Percentiles rank a stretch among this genome's conserved stretches.
Evolutionary conservation across 2,888 invertebrate species (phyloP).

Genomic region (Lamellibrachia satsuma): DNA sequence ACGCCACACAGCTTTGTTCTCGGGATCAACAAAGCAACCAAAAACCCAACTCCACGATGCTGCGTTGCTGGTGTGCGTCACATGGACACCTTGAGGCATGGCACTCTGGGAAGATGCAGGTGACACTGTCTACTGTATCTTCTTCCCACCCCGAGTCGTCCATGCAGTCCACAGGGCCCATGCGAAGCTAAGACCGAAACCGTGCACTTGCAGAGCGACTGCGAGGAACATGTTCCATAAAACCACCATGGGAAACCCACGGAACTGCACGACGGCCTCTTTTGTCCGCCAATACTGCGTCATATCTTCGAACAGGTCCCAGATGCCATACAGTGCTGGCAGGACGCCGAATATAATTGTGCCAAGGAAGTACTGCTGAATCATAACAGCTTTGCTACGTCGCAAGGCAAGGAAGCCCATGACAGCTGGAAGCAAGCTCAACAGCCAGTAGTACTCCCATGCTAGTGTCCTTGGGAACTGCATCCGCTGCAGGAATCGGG

Average conservation of each 20-base stretch:
- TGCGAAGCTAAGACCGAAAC: slow-evolving; percentile 60
- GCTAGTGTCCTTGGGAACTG: slow-evolving; percentile 88
- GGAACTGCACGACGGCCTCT: slow-evolving; percentile 70
- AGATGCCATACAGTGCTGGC: slow-evolving; percentile 82
- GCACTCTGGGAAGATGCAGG: not conserved
- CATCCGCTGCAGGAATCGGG: slow-evolving; percentile 87
- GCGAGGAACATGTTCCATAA: slow-evolving; percentile 92
- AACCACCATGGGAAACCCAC: slow-evolving; percentile 83
- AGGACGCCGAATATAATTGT: slow-evolving; percentile 80
- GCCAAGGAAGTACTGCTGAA: slow-evolving; percentile 72
- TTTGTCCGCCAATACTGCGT: slow-evolving; percentile 79
- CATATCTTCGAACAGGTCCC: slow-evolving; percentile 85
- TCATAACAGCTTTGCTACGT: slow-evolving; percentile 76
- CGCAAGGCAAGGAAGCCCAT: slow-evolving; percentile 86
- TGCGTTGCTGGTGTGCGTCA: not conserved
- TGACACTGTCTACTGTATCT: not conserved
- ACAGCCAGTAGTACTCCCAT: slow-evolving; percentile 95
- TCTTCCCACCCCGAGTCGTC: slow-evolving; percentile 35
- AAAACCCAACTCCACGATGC: not conserved
- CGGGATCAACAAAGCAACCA: slow-evolving; percentile 1
- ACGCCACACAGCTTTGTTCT: not conserved
- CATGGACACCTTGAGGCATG: not conserved
- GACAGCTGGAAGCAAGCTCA: slow-evolving; percentile 83
- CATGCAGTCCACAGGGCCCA: slow-evolving; percentile 59
- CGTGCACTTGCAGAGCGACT: slow-evolving; percentile 81